phyloP scores from a whole-genome alignment of 2,888 invertebrate species.

The Atethmia centrago region DNA sequence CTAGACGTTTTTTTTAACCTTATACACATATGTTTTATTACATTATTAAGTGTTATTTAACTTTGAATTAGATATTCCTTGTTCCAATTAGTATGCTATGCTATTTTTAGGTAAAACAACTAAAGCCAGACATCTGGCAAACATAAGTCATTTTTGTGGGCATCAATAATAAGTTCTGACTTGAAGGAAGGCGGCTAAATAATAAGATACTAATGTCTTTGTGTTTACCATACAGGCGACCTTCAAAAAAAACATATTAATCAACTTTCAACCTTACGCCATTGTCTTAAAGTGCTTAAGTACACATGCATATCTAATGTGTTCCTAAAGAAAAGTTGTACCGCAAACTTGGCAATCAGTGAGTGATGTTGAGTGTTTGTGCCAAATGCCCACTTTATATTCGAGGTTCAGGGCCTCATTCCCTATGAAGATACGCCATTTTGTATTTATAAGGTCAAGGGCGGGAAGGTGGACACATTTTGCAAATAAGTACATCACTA shows the following conservation, averaged over 20 bases:
- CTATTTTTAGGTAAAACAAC: not conserved
- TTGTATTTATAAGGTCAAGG: slow-evolving; percentile 56
- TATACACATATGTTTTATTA: too few relatives aligned
- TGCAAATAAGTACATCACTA: slow-evolving; percentile 27
- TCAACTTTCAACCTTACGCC: slow-evolving; percentile 28
- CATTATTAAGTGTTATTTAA: not conserved
- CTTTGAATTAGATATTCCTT: not conserved
- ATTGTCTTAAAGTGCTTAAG: slow-evolving; percentile 13
- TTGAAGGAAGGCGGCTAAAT: slow-evolving; percentile 36
- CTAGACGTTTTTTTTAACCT: not conserved
- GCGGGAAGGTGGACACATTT: slow-evolving; percentile 52
- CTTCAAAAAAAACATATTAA: not conserved
- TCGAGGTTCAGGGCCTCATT: slow-evolving; percentile 62
- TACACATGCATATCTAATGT: slow-evolving; percentile 38
- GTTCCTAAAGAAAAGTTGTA: slow-evolving; percentile 56
- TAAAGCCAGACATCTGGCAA: not conserved
- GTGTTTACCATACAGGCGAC: slow-evolving; percentile 20
- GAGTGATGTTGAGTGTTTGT: slow-evolving; percentile 63
- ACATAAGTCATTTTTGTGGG: slow-evolving; percentile 1
- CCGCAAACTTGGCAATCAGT: slow-evolving; percentile 63
- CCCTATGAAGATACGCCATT: slow-evolving; percentile 56
- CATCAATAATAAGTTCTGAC: slow-evolving; percentile 31
- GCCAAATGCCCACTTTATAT: slow-evolving; percentile 66
- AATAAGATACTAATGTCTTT: slow-evolving; percentile 43
- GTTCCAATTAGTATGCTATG: not conserved